Evolutionary conservation across 2,888 invertebrate genomes (phyloP).

Genomic region (Conomelus anceps): DNA sequence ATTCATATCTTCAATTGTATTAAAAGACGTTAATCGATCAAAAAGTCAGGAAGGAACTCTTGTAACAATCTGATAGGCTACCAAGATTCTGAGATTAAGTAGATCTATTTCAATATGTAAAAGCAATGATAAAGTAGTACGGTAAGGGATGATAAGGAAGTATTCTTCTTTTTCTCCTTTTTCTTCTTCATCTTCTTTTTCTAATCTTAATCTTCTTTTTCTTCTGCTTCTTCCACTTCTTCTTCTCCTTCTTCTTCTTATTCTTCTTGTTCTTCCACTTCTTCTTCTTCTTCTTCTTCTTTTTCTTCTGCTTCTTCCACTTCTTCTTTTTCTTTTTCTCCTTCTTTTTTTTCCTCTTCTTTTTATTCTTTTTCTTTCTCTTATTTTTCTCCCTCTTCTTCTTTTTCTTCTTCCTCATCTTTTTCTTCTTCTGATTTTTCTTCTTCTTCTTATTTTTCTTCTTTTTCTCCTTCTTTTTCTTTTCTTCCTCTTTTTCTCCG

Average conservation of each 20-base stretch:
- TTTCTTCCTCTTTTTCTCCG: not conserved
- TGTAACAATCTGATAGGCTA: too few relatives aligned
- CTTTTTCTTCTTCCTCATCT: not conserved
- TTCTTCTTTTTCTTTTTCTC: not conserved
- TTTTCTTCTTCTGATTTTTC: not conserved
- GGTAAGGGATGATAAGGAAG: too few relatives aligned
- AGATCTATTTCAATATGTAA: too few relatives aligned
- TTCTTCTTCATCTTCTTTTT: too few relatives aligned
- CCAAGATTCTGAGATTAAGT: too few relatives aligned
- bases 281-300: not conserved
- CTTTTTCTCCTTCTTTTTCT: not conserved
- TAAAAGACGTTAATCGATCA: too few relatives aligned
- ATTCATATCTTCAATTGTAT: too few relatives aligned
- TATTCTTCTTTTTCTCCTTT: not conserved
- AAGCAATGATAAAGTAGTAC: too few relatives aligned
- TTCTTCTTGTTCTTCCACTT: not conserved
- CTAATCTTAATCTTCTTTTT: not conserved
- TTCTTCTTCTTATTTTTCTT: not conserved
- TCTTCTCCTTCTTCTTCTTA: not conserved
- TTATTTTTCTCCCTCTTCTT: not conserved
- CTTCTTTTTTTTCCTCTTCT: not conserved
- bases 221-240: not conserved
- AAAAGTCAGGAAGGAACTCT: too few relatives aligned
- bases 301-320: not conserved
- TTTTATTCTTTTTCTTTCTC: not conserved